Evolutionary conservation across 2,797 vertebrate species (phyloP).

Genomic region (Psittacula echo): DNA sequence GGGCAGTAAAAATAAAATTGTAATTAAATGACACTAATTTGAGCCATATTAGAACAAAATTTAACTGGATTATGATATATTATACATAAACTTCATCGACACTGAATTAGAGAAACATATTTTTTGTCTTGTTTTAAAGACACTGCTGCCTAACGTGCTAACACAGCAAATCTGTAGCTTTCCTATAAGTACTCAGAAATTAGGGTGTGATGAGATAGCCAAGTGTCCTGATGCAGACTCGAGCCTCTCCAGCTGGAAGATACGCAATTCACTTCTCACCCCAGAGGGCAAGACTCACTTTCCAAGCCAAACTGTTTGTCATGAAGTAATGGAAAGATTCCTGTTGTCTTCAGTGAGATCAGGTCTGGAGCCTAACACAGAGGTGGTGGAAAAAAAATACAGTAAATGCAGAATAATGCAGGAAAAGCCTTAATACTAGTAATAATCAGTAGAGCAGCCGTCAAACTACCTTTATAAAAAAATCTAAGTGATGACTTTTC

Average conservation of each 20-base stretch:
- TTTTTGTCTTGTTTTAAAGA: slow-evolving; percentile 34
- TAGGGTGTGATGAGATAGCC: background rate
- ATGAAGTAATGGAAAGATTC: slow-evolving; percentile 63
- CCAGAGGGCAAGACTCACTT: background rate
- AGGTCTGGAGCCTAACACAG: slow-evolving; percentile 13
- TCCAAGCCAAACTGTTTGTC: background rate
- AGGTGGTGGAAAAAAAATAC: background rate
- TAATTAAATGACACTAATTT: background rate
- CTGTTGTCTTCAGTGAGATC: slow-evolving; percentile 28
- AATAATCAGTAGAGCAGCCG: slow-evolving; percentile 41
- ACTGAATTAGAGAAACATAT: background rate
- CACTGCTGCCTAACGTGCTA: slow-evolving; percentile 4
- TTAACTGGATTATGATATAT: slow-evolving; percentile 4
- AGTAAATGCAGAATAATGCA: slow-evolving; percentile 3
- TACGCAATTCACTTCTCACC: slow-evolving; percentile 11
- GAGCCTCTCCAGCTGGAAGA: slow-evolving; percentile 3
- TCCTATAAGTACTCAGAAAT: slow-evolving; percentile 9
- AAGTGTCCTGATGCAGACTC: background rate
- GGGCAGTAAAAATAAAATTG: background rate
- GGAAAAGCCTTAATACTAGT: slow-evolving; percentile 26
- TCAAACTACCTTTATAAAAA: slow-evolving; percentile 55
- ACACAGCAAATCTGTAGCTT: slow-evolving; percentile 34
- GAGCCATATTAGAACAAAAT: slow-evolving; percentile 35
- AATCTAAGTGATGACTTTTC: slow-evolving; percentile 26
- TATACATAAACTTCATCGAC: slow-evolving; percentile 2